phyloP scores from a whole-genome alignment of 2,113 vertebrate species.

The Orientallactaga bullata region DNA sequence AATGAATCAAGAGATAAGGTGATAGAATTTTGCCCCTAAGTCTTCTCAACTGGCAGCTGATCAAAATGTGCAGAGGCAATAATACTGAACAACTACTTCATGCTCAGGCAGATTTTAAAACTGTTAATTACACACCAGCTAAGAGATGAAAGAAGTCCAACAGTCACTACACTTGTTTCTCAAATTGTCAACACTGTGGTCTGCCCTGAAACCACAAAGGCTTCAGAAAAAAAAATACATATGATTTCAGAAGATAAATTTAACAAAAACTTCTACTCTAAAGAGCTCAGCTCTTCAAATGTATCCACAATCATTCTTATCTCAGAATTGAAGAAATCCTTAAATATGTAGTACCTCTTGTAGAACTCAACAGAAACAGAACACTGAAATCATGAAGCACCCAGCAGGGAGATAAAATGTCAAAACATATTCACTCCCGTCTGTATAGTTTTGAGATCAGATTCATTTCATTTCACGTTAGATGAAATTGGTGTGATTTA shows the following conservation, averaged over 20 bases:
- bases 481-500: conserved; percentile 30
- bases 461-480: conserved; percentile 41
- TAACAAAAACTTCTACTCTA: conserved; percentile 40
- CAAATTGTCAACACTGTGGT: conserved; percentile 50
- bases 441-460: conserved; percentile 39
- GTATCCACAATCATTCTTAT: conserved; percentile 47
- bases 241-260: conserved; percentile 54
- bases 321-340: conserved; percentile 49
- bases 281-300: conserved; percentile 45
- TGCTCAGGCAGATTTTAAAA: conserved; percentile 60
- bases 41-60: conserved; percentile 52
- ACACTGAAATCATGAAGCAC: conserved; percentile 40
- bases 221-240: conserved; percentile 22
- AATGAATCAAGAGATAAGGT: conserved; percentile 59
- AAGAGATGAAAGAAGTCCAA: conserved; percentile 32
- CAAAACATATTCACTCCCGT: conserved; percentile 20
- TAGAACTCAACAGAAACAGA: conserved; percentile 36
- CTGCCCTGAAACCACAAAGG: conserved; percentile 53
- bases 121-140: conserved; percentile 62
- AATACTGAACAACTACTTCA: conserved; percentile 64
- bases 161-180: conserved; percentile 23
- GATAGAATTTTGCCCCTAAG: conserved; percentile 65
- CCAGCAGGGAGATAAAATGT: conserved; percentile 5
- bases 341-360: conserved; percentile 38
- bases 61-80: conserved; percentile 65